These are phyloP conservation scores for Dicerorhinus sumatrensis DNA, from an alignment of 2,113 vertebrate species.

Conservation along the genomic window DNA sequence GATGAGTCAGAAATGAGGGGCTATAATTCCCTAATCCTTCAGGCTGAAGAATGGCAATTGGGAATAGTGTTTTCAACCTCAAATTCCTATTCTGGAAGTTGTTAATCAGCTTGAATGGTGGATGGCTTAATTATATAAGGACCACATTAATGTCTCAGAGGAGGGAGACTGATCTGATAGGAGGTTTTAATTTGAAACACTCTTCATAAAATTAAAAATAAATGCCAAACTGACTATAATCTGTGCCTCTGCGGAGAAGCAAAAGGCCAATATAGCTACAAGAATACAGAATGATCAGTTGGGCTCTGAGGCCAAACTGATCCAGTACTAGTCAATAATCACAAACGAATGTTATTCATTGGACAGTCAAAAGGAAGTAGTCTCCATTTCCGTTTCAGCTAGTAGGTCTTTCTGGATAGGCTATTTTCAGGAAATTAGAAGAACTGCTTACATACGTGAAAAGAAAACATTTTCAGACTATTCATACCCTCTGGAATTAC, in stretches of 20 bases:
- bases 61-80: slow-evolving; percentile 72
- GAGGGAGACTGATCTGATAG: slow-evolving; percentile 68
- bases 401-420: neutral
- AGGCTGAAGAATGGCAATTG: slow-evolving; percentile 53
- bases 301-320: slow-evolving; percentile 51
- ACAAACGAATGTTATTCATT: slow-evolving; percentile 62
- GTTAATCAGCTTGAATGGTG: slow-evolving; percentile 70
- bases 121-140: slow-evolving; percentile 78
- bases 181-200: slow-evolving; percentile 76
- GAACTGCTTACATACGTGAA: slow-evolving; percentile 4
- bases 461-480: slow-evolving; percentile 15
- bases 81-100: slow-evolving; percentile 71
- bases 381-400: slow-evolving; percentile 32
- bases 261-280: slow-evolving; percentile 62
- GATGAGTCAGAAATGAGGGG: slow-evolving; percentile 50
- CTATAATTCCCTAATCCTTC: slow-evolving; percentile 60
- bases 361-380: slow-evolving; percentile 39
- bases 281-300: slow-evolving; percentile 66
- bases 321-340: slow-evolving; percentile 58
- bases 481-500: neutral
- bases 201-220: slow-evolving; percentile 79
- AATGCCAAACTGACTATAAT: slow-evolving; percentile 70
- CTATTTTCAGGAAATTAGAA: slow-evolving; percentile 47
- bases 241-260: slow-evolving; percentile 60
- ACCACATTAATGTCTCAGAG: slow-evolving; percentile 74